These are phyloP conservation scores for Nesospiza acunhae DNA, from an alignment of 2,113 vertebrate genomes.

Conservation along the genomic window DNA sequence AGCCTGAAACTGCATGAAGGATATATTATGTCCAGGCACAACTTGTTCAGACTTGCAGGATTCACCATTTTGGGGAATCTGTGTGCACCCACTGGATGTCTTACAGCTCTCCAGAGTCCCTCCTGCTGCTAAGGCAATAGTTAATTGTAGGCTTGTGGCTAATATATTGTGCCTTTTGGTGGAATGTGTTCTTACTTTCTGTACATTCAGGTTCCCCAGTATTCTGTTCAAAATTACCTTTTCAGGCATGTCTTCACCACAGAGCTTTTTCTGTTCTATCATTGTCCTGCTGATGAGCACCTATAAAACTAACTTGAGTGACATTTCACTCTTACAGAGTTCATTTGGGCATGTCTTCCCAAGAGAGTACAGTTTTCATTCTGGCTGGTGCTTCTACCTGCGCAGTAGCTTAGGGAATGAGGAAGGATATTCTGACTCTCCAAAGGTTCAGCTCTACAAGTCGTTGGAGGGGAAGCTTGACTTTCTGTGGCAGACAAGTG, in stretches of 20 bases:
- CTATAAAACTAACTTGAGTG: neutral
- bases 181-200: neutral
- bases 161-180: neutral
- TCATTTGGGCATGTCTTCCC: neutral
- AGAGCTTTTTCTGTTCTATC: neutral
- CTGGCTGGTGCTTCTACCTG: neutral
- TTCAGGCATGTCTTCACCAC: neutral
- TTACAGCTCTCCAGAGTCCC: neutral
- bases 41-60: neutral
- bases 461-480: neutral
- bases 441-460: neutral
- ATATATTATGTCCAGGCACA: neutral
- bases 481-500: neutral
- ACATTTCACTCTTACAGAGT: neutral
- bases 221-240: neutral
- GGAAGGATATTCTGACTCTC: neutral
- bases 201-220: neutral
- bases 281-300: neutral
- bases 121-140: neutral
- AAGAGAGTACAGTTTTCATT: neutral
- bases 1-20: neutral
- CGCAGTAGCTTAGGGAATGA: neutral
- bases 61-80: neutral
- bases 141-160: neutral
- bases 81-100: accelerated